These are phyloP conservation scores for Germaria angustata DNA, from an alignment of 2,888 invertebrate genomes.

Conservation along the genomic window DNA sequence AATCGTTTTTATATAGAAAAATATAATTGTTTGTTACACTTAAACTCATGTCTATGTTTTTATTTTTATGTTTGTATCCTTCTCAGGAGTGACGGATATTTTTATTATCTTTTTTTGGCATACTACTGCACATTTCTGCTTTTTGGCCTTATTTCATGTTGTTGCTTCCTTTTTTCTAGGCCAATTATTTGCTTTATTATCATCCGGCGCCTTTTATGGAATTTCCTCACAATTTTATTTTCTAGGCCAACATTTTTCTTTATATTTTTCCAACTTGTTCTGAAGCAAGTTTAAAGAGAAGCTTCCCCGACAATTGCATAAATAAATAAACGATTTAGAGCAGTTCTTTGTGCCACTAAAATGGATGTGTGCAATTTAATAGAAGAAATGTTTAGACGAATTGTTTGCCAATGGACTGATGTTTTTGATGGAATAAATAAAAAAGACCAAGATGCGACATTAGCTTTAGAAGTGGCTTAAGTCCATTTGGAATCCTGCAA, in stretches of 20 bases:
- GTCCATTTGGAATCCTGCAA: no score
- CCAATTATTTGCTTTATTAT: constrained; percentile 44
- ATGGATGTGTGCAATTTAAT: neutral
- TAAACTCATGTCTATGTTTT: neutral
- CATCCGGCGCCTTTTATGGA: constrained; percentile 21
- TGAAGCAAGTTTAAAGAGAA: constrained; percentile 12
- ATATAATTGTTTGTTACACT: neutral
- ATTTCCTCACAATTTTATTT: constrained; percentile 5
- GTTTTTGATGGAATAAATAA: neutral
- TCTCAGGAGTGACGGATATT: neutral
- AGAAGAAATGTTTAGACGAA: neutral
- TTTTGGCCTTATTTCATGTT: constrained; percentile 19
- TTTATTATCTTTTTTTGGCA: constrained; percentile 23
- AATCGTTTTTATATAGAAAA: neutral
- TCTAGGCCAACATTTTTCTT: constrained; percentile 32
- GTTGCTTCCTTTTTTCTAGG: constrained; percentile 36
- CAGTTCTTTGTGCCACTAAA: neutral
- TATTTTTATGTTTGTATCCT: neutral
- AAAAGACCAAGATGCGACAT: no score
- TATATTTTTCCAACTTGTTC: constrained; percentile 7
- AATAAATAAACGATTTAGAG: constrained; percentile 31
- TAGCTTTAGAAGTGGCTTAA: neutral
- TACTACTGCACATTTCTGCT: neutral
- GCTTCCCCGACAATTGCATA: constrained; percentile 19
- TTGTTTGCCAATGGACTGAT: neutral